phyloP scores from a whole-genome alignment of 2,888 invertebrate species.

The Torymus auratus region DNA sequence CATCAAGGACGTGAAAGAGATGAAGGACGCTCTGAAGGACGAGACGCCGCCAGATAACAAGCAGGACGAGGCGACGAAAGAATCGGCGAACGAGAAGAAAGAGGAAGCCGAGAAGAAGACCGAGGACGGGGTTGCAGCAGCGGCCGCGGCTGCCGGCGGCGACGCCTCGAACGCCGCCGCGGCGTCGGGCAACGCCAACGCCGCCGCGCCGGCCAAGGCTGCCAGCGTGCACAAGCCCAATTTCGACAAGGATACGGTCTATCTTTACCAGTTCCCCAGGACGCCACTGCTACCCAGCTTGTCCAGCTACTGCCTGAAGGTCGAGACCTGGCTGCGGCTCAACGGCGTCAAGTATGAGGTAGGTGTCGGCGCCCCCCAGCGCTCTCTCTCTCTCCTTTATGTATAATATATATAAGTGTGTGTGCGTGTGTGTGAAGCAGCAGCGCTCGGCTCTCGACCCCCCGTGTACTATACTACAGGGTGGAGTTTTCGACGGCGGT shows the following conservation, averaged over 20 bases:
- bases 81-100: slow-evolving; percentile 72
- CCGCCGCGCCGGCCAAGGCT: slow-evolving; percentile 82
- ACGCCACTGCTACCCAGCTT: slow-evolving; percentile 93
- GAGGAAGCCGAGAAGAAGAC: slow-evolving; percentile 71
- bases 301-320: slow-evolving; percentile 95
- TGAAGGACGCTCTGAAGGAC: slow-evolving; percentile 78
- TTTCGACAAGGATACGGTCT: slow-evolving; percentile 94
- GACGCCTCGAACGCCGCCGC: slow-evolving; percentile 78
- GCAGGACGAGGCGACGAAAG: slow-evolving; percentile 72
- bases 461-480: no score
- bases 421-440: no score
- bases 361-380: slow-evolving; percentile 73
- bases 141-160: slow-evolving; percentile 76
- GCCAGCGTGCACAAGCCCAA: slow-evolving; percentile 90
- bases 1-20: slow-evolving; percentile 79
- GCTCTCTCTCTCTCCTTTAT: background rate
- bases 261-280: slow-evolving; percentile 95
- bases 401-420: no score
- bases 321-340: slow-evolving; percentile 96
- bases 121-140: slow-evolving; percentile 68
- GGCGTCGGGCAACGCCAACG: slow-evolving; percentile 72
- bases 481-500: no score
- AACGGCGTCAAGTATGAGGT: slow-evolving; percentile 96
- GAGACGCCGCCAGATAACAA: slow-evolving; percentile 72
- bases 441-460: no score